phyloP scores from a whole-genome alignment of 2,888 invertebrate genomes.

The Mycalesis mineus region DNA sequence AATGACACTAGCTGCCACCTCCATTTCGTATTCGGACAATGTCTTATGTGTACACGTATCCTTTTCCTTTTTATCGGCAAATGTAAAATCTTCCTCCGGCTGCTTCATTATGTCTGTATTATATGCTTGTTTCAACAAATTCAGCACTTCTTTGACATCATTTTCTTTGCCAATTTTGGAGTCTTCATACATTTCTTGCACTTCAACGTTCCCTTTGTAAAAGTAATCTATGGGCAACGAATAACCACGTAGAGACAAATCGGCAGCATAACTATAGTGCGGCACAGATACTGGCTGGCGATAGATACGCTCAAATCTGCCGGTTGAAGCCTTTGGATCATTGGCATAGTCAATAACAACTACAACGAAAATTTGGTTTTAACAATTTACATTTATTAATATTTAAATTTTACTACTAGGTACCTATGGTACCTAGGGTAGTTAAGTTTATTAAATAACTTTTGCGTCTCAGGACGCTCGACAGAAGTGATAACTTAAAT shows the following conservation, averaged over 20 bases:
- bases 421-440: too few relatives aligned
- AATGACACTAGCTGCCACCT: slow-evolving; percentile 37
- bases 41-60: slow-evolving; percentile 33
- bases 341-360: slow-evolving; percentile 73
- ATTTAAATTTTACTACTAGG: too few relatives aligned
- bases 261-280: slow-evolving; percentile 42
- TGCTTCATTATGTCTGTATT: slow-evolving; percentile 46
- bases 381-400: background rate
- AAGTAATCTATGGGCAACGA: slow-evolving; percentile 56
- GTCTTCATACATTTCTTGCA: slow-evolving; percentile 40
- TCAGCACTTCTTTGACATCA: slow-evolving; percentile 42
- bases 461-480: too few relatives aligned
- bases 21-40: slow-evolving; percentile 40
- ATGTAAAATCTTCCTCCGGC: slow-evolving; percentile 37
- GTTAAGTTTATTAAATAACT: too few relatives aligned
- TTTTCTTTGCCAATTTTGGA: slow-evolving; percentile 41
- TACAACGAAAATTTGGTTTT: slow-evolving; percentile 53
- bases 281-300: slow-evolving; percentile 56
- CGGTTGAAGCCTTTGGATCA: slow-evolving; percentile 69
- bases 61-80: slow-evolving; percentile 23
- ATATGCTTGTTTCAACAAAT: slow-evolving; percentile 45
- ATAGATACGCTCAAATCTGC: slow-evolving; percentile 79
- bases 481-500: too few relatives aligned
- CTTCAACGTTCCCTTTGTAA: slow-evolving; percentile 49
- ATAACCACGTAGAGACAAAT: slow-evolving; percentile 50